phyloP scores from a whole-genome alignment of 2,797 vertebrate genomes.

The Choloepus didactylus region DNA sequence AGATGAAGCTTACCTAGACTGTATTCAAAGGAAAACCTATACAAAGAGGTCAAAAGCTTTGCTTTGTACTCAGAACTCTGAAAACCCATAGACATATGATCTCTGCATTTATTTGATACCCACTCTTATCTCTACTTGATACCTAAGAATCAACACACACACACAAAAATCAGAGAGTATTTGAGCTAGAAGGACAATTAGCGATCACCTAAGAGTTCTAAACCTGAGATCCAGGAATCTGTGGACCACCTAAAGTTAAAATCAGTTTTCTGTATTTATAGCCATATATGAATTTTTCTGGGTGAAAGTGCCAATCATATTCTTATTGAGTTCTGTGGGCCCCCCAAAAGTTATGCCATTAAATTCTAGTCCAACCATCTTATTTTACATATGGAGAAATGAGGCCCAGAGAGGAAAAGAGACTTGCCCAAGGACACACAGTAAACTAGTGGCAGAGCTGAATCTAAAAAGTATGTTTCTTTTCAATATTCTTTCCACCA shows the following conservation, averaged over 20 bases:
- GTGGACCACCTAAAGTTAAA: not conserved
- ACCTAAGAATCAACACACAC: constrained; percentile 49
- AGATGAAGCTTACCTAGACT: not conserved
- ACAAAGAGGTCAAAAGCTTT: not conserved
- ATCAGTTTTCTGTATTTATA: not conserved
- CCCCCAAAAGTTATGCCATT: not conserved
- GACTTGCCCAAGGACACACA: not conserved
- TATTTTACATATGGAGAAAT: too few relatives aligned
- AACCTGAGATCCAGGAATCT: not conserved
- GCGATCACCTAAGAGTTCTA: constrained; percentile 3
- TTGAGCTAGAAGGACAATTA: constrained; percentile 19
- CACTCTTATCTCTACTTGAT: not conserved
- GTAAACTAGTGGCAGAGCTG: not conserved
- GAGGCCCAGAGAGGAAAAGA: too few relatives aligned
- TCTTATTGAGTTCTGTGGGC: not conserved
- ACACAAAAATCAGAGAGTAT: not conserved
- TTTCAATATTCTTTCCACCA: constrained; percentile 41
- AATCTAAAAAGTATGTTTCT: constrained; percentile 23
- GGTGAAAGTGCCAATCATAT: not conserved
- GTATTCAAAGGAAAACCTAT: not conserved
- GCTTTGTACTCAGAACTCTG: constrained; percentile 26
- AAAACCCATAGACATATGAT: not conserved
- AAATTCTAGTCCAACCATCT: constrained; percentile 20
- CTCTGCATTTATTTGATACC: constrained; percentile 30
- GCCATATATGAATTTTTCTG: constrained; percentile 28